Percentiles rank a stretch among this genome's conserved stretches.
Evolutionary conservation across 2,113 vertebrate species (phyloP).

Genomic region (Pterocles burchelli): DNA sequence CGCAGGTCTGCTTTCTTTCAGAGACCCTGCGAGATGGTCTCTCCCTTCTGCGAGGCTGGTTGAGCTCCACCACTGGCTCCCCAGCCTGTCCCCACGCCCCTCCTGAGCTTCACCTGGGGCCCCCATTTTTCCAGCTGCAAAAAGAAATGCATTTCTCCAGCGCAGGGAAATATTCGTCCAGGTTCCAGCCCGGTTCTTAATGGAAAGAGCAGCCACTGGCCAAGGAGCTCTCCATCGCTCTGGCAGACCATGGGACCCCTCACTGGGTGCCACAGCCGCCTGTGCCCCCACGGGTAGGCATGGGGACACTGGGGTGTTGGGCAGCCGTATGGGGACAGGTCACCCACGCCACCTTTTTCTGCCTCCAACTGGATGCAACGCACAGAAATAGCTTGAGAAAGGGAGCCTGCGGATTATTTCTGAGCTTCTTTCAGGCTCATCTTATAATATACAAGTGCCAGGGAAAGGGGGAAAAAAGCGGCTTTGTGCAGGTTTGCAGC

Average conservation of each 20-base stretch:
- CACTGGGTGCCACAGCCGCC: fast-evolving
- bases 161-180: background rate
- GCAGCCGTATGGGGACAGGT: fast-evolving
- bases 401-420: background rate
- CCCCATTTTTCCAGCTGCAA: background rate
- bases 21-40: background rate
- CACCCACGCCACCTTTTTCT: background rate
- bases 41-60: background rate
- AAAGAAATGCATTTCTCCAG: background rate
- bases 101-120: background rate
- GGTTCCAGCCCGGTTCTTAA: background rate
- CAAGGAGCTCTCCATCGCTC: background rate
- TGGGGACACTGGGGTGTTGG: fast-evolving
- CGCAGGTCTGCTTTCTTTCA: background rate
- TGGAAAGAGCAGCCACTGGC: background rate
- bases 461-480: fast-evolving
- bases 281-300: fast-evolving
- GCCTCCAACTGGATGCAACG: fast-evolving
- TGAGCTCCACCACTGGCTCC: background rate
- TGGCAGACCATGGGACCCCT: background rate
- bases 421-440: background rate
- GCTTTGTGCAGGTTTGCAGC: background rate
- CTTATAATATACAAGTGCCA: background rate
- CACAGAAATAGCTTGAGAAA: background rate
- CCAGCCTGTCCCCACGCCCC: fast-evolving